A percentile compares a stretch with the other conserved stretches of the same genome.
phyloP scores from a whole-genome alignment of 2,113 vertebrate species.

The Megaleporinus macrocephalus region DNA sequence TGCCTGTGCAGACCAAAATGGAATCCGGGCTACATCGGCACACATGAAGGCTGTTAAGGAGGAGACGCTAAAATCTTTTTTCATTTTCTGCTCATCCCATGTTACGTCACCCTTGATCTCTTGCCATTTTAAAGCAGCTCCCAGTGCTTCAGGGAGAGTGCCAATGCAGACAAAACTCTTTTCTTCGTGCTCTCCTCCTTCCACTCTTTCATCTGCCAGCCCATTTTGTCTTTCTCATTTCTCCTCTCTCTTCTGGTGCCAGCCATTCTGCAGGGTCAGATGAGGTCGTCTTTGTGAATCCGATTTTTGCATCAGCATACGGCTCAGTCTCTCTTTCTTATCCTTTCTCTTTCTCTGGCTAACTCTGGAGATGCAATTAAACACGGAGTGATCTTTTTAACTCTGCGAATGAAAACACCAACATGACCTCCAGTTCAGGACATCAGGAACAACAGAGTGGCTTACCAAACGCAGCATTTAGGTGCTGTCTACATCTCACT shows the following conservation, averaged over 20 bases:
- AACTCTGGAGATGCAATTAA: background rate
- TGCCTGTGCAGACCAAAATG: background rate
- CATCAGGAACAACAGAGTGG: background rate
- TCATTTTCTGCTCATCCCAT: background rate
- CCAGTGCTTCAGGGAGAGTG: background rate
- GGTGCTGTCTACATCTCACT: too few species aligned
- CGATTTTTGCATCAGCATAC: background rate
- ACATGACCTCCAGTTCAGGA: background rate
- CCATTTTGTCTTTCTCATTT: background rate
- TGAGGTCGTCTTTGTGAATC: background rate
- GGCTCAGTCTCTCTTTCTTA: background rate
- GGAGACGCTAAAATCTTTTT: too few species aligned
- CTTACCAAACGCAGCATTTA: background rate
- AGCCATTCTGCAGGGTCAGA: constrained; percentile 25
- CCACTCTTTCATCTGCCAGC: background rate
- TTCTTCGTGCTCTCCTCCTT: background rate
- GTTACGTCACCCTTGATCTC: constrained; percentile 2
- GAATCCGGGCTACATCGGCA: background rate
- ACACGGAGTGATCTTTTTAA: background rate
- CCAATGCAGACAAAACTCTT: background rate
- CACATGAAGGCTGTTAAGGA: background rate
- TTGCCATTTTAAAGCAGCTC: background rate
- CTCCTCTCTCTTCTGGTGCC: constrained; percentile 50
- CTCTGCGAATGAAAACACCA: background rate
- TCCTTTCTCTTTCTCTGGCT: too few species aligned